Percentiles rank a stretch among this genome's conserved stretches.
These are phyloP conservation scores for Dryoscopus gambensis DNA, from an alignment of 2,113 vertebrate genomes.

Conservation along the genomic window DNA sequence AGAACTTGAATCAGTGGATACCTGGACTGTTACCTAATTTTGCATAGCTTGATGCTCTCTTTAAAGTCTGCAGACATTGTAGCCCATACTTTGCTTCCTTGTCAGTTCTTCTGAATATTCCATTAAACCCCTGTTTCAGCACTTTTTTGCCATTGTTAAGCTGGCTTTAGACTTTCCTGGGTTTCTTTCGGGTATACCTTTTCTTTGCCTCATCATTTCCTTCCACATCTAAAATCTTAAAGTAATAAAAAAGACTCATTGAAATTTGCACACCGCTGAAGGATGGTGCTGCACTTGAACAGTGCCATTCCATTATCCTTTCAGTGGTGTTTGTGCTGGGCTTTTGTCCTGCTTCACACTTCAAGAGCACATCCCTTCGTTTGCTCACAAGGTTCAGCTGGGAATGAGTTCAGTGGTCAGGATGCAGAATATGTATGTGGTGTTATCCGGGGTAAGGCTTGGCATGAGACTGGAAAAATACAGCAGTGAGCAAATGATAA, in stretches of 20 bases:
- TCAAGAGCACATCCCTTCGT: not conserved
- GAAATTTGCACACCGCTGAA: not conserved
- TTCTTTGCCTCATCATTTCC: not conserved
- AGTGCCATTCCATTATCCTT: not conserved
- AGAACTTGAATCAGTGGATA: not conserved
- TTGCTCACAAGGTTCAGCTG: not conserved
- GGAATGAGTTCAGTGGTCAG: not conserved
- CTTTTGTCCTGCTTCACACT: not conserved
- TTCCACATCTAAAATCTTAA: not conserved
- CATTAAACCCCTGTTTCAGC: not conserved
- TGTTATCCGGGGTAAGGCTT: not conserved
- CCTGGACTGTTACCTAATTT: not conserved
- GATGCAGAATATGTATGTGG: not conserved
- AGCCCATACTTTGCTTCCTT: not conserved
- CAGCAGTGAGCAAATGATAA: not conserved
- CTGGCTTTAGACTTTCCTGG: not conserved
- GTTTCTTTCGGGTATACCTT: not conserved
- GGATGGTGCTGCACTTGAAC: not conserved
- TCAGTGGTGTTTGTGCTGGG: fast-evolving
- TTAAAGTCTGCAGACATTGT: not conserved
- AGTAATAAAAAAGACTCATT: not conserved
- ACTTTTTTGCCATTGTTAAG: not conserved
- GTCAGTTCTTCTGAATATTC: not conserved
- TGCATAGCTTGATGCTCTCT: not conserved
- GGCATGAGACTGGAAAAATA: not conserved